Conservation (phyloP, 2,888 invertebrate species). For the Xestoiulus laeticollis region DNA sequence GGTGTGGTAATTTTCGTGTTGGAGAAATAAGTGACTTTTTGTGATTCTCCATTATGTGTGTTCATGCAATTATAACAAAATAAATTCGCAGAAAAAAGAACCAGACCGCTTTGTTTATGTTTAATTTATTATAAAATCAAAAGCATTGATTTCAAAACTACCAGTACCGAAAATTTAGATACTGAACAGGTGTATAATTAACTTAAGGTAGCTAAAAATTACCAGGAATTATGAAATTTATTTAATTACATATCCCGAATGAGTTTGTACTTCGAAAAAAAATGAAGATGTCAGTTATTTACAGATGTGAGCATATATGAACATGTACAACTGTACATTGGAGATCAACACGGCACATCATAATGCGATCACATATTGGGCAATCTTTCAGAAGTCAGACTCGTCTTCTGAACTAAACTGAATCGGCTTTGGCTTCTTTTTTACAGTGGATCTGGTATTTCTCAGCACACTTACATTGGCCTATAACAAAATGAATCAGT, state of each 20-base stretch:
- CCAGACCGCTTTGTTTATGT: neutral
- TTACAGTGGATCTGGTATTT: neutral
- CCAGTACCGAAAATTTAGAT: too few species aligned
- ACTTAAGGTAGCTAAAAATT: neutral
- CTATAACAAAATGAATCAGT: neutral
- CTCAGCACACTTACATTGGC: neutral
- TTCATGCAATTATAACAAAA: neutral
- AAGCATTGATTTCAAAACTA: neutral
- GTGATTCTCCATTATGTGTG: neutral
- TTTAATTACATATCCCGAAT: neutral
- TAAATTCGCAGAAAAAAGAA: neutral
- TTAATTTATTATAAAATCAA: constrained; percentile 3
- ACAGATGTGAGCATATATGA: neutral
- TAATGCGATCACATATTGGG: neutral
- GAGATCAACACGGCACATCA: neutral
- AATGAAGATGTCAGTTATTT: constrained; percentile 18
- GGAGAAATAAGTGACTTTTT: neutral
- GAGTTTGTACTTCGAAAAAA: constrained; percentile 7
- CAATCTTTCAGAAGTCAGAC: neutral
- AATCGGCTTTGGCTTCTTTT: neutral
- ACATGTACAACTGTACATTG: neutral
- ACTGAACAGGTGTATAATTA: neutral
- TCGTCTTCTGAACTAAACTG: neutral
- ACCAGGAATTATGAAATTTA: neutral
- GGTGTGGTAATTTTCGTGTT: neutral